Conservation (phyloP, 2,888 invertebrate genomes). For the Agrotis ipsilon region DNA sequence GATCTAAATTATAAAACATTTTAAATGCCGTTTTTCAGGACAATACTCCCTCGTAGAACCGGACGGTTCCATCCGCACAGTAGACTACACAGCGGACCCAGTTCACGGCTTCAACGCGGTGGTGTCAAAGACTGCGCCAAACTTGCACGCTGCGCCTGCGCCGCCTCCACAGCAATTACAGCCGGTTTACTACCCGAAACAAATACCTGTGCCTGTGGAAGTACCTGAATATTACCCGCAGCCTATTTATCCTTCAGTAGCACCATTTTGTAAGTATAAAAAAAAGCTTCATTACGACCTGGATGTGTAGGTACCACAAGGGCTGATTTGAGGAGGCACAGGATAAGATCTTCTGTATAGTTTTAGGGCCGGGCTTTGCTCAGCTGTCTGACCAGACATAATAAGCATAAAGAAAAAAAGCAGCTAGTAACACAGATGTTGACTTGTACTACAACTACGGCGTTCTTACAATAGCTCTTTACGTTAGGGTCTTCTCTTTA, state of each 20-base stretch:
- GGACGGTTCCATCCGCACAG: constrained; percentile 89
- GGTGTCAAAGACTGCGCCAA: constrained; percentile 89
- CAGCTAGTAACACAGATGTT: no score
- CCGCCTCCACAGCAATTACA: constrained; percentile 61
- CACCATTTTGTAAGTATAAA: constrained; percentile 51
- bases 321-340: no score
- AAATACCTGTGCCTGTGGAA: constrained; percentile 83
- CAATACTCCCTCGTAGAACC: constrained; percentile 90
- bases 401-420: no score
- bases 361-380: no score
- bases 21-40: constrained; percentile 75
- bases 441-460: no score
- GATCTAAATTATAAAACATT: no score
- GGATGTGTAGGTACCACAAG: no score
- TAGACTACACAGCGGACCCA: constrained; percentile 91
- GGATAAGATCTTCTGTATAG: no score
- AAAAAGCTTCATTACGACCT: no score
- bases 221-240: constrained; percentile 70
- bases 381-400: no score
- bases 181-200: constrained; percentile 74
- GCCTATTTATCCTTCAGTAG: constrained; percentile 71
- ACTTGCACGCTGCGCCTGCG: constrained; percentile 81
- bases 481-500: no score
- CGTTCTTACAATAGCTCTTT: no score
- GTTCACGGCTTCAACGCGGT: constrained; percentile 91